A percentile compares a stretch with the other conserved stretches of the same genome.
Conservation (phyloP, 2,113 vertebrate genomes). For the Urocynchramus pylzowi region DNA sequence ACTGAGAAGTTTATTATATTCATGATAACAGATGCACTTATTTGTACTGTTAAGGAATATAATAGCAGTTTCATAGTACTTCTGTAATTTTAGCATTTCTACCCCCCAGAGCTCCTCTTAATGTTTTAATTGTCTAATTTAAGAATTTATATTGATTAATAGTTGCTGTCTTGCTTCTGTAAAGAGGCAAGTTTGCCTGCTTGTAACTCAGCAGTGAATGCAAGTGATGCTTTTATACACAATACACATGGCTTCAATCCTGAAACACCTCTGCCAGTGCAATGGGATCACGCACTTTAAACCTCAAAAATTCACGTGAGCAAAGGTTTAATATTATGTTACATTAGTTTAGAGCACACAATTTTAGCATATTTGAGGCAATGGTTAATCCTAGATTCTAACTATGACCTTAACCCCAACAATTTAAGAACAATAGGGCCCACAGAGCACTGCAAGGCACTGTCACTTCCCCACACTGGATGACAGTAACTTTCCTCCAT, state of each 20-base stretch:
- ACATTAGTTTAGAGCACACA: background rate
- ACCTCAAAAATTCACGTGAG: background rate
- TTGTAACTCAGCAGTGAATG: background rate
- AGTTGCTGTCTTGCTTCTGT: background rate
- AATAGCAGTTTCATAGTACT: background rate
- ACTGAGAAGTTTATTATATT: background rate
- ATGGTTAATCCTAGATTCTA: background rate
- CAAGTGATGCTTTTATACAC: background rate
- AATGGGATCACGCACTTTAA: background rate
- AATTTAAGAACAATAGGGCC: background rate
- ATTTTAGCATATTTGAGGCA: background rate
- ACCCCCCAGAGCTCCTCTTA: fast-evolving
- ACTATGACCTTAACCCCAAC: background rate
- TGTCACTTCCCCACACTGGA: background rate
- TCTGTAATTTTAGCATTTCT: background rate
- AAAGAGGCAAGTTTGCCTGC: background rate
- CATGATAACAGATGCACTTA: background rate
- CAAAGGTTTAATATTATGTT: background rate
- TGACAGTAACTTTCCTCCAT: background rate
- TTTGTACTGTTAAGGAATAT: background rate
- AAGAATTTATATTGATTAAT: background rate
- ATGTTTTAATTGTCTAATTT: background rate
- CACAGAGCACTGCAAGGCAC: background rate
- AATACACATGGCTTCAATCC: fast-evolving
- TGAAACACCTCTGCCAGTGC: background rate